These are phyloP conservation scores for Petromus typicus DNA, from an alignment of 2,113 vertebrate genomes.

Conservation along the genomic window DNA sequence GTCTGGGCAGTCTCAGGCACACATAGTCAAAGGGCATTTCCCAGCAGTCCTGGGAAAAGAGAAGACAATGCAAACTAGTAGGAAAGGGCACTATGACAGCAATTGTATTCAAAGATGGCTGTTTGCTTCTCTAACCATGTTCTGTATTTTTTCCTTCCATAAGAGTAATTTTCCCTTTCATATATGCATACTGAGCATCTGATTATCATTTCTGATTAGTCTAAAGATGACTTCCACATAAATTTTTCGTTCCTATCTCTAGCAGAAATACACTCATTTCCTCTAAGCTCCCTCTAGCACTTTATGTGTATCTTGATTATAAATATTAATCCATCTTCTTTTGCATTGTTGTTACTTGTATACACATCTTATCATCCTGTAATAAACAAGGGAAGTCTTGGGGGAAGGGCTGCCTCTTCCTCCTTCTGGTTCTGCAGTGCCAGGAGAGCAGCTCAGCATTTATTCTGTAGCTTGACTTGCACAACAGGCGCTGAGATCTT, in stretches of 20 bases:
- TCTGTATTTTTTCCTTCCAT: neutral
- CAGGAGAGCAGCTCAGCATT: neutral
- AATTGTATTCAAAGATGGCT: neutral
- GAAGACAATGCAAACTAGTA: neutral
- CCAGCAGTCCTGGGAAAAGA: neutral
- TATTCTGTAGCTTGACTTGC: neutral
- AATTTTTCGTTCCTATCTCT: neutral
- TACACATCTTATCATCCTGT: neutral
- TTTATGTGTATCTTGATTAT: slow-evolving; percentile 40
- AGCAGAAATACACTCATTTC: slow-evolving; percentile 7
- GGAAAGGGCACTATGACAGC: neutral
- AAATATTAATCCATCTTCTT: slow-evolving; percentile 51
- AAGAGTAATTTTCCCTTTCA: neutral
- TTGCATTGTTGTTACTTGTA: slow-evolving; percentile 42
- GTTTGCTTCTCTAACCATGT: neutral
- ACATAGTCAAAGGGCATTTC: neutral
- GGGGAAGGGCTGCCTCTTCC: neutral
- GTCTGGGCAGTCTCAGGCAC: neutral
- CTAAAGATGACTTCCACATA: neutral
- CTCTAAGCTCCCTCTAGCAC: neutral
- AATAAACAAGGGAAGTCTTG: neutral
- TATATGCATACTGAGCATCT: neutral
- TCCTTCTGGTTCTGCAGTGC: neutral
- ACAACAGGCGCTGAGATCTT: neutral
- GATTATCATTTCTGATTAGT: neutral